Evolutionary conservation across 2,888 invertebrate species (phyloP).

Genomic region (Tenthredo notha): DNA sequence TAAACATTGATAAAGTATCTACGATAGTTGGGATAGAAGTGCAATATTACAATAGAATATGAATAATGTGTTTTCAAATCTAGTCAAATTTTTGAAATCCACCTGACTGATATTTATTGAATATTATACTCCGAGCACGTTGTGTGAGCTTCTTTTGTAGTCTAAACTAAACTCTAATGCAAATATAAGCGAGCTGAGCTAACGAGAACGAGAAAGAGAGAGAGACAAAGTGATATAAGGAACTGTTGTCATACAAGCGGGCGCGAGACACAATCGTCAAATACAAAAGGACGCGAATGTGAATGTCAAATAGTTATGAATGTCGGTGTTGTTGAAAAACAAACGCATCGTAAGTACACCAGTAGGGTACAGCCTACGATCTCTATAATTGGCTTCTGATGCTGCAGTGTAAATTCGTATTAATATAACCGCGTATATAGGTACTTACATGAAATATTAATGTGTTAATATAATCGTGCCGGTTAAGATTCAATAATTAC

Average conservation of each 20-base stretch:
- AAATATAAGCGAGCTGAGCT: not conserved
- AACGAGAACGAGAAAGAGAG: not conserved
- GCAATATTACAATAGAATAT: not conserved
- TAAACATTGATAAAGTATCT: not conserved
- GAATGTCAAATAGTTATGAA: constrained; percentile 14
- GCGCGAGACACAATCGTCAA: not conserved
- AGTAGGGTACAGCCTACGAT: not conserved
- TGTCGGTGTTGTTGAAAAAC: not conserved
- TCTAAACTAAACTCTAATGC: not conserved
- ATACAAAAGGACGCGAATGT: not conserved
- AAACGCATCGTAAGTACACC: constrained; percentile 7
- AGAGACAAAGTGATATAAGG: not conserved
- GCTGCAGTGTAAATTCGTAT: not conserved
- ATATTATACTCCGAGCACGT: not conserved
- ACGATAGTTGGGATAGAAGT: not conserved
- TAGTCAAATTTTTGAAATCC: constrained; percentile 3
- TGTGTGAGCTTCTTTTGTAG: not conserved
- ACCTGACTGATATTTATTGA: constrained; percentile 10
- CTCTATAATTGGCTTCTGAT: constrained; percentile 1
- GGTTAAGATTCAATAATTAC: not conserved
- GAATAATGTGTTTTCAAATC: not conserved
- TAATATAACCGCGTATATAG: not conserved
- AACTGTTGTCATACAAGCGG: not conserved
- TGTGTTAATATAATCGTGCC: not conserved
- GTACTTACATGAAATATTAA: not conserved